Evolutionary conservation across 2,888 invertebrate species (phyloP).

Genomic region (Chaitophorus viminalis): DNA sequence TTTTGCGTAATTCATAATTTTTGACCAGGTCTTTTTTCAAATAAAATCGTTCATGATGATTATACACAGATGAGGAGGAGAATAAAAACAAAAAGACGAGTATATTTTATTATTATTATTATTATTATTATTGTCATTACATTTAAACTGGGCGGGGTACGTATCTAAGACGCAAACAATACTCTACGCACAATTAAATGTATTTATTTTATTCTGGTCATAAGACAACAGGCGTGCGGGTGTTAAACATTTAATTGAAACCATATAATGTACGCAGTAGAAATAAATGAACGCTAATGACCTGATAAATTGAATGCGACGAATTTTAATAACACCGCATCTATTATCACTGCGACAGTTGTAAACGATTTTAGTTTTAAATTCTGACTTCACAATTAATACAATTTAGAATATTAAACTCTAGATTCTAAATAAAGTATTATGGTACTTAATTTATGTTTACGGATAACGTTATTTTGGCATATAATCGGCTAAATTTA

Average conservation of each 20-base stretch:
- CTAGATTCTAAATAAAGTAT: too few relatives aligned
- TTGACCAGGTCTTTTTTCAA: neutral
- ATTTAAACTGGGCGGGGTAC: neutral
- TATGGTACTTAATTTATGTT: too few relatives aligned
- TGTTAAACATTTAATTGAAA: slow-evolving; percentile 33
- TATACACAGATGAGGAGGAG: neutral
- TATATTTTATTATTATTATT: neutral
- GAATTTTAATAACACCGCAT: neutral
- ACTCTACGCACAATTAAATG: slow-evolving; percentile 16
- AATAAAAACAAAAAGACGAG: slow-evolving; percentile 2
- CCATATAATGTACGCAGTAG: neutral
- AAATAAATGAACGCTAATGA: slow-evolving; percentile 30
- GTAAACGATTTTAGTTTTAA: too few relatives aligned
- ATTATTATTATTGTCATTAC: neutral
- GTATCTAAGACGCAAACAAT: slow-evolving; percentile 16
- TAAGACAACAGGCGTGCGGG: slow-evolving; percentile 1
- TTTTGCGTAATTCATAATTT: slow-evolving; percentile 5
- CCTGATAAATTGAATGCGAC: neutral
- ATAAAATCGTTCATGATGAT: neutral
- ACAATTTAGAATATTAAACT: too few relatives aligned
- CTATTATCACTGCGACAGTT: neutral
- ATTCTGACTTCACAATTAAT: too few relatives aligned
- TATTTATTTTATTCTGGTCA: slow-evolving; percentile 35
- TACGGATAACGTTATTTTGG: too few relatives aligned
- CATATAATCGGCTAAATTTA: too few relatives aligned